Evolutionary conservation across 1,140 invertebrate species (phyloP).

Genomic region (Eufriesea mexicana): DNA sequence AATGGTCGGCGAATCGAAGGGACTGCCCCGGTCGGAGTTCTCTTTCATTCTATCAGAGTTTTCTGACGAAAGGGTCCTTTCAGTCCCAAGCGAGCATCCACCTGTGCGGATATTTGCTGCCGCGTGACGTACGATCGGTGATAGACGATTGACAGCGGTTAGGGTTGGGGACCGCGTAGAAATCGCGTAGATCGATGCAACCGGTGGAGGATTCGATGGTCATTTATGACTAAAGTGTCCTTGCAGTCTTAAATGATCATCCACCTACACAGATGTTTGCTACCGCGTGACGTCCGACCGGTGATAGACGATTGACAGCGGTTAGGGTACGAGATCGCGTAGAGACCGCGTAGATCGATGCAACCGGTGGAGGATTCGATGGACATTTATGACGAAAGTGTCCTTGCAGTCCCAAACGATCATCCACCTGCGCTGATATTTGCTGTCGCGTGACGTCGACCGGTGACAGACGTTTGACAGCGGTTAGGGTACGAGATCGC

Average conservation of each 20-base stretch:
- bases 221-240: no score
- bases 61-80: constrained; percentile 18
- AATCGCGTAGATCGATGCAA: no score
- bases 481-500: no score
- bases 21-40: background rate
- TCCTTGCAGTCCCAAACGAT: no score
- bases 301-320: constrained; percentile 9
- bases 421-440: no score
- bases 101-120: background rate
- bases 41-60: constrained; percentile 5
- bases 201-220: background rate
- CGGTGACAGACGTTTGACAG: no score
- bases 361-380: no score
- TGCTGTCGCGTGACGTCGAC: no score
- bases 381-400: no score
- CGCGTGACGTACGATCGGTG: background rate
- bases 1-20: background rate
- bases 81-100: background rate
- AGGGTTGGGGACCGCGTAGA: background rate
- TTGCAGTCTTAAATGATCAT: no score
- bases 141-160: background rate
- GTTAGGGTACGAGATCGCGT: background rate
- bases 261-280: background rate
- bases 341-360: no score
- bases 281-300: background rate